Evolutionary conservation across 2,888 invertebrate genomes (phyloP), one percentile per base, ranked within the genome.

Genomic region (Drosophila subsilvestris): DNA sequence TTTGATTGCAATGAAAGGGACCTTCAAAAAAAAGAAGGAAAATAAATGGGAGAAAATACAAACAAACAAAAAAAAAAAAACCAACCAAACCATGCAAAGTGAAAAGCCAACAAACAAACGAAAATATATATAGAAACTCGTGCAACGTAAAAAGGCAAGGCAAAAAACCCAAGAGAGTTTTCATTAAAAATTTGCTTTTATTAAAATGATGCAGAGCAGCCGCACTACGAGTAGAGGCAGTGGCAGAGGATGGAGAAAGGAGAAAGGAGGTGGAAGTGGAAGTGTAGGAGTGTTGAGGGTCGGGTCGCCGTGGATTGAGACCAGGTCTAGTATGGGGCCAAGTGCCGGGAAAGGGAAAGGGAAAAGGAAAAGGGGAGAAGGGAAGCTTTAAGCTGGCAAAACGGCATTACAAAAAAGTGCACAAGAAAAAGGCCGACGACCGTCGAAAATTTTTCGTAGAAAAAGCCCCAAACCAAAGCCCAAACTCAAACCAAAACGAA

Each of bases 151-250:
- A 76, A 74, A 66, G 61, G 62, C 56, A 48, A 51, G 70, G 45
- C 67, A 60, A 17, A 49, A 44, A 17, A 49, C 43, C 67, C 57
- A 61, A 51, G 77, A 68, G 82, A 72, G 71, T 72, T 85, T 85
- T 87, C 82, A 83, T 85, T 83, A 77, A 83, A 83, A 83, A 81
- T 81, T 59, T 79, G 74, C 77, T 72, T 83, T 84, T 72, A 75
- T 86, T 80, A 83, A 86, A 80, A 74, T 68, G 66, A 53, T 70
- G 63, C 60, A 47, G 48, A n/a, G 29, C 47, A 32, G 79, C 29
- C 60, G 32, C 27, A 14, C 25, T 5, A n/a, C 12, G 59, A 10
- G 29, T 12, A 25, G 48, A 37, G 20, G 27, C 29, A 47, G 58
- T 50, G 53, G 54, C 20, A 44, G 49, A 14, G 37, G 37, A 44